Conservation (phyloP, 2,113 vertebrate genomes). For the Monopterus albus region DNA sequence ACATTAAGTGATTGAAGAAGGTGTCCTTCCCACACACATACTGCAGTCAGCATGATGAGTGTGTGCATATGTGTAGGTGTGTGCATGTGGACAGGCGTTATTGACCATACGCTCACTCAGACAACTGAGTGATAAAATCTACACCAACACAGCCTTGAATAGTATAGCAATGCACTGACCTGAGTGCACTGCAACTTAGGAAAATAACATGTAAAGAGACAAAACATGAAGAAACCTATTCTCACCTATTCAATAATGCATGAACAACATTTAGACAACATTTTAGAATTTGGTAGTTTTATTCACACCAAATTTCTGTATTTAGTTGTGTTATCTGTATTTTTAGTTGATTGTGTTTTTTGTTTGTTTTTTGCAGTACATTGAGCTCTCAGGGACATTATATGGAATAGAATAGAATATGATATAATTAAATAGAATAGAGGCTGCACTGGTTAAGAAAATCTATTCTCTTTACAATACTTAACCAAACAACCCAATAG, state of each 20-base stretch:
- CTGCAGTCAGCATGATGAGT: constrained; percentile 3
- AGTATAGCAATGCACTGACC: neutral
- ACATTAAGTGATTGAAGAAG: constrained; percentile 73
- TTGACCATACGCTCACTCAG: constrained; percentile 25
- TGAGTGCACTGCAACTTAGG: neutral
- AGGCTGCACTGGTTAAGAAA: constrained; percentile 17
- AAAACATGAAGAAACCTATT: neutral
- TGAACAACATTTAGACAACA: neutral
- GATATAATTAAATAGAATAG: too few species aligned
- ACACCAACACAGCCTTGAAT: neutral
- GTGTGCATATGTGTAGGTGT: neutral
- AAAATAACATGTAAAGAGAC: neutral
- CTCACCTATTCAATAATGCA: neutral
- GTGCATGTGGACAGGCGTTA: constrained; percentile 6
- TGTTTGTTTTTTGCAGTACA: neutral
- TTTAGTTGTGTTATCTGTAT: too few species aligned
- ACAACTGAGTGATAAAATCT: constrained; percentile 34
- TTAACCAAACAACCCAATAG: constrained; percentile 58
- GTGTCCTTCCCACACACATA: constrained; percentile 50
- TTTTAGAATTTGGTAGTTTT: neutral
- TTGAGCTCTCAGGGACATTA: neutral
- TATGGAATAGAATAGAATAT: constrained; percentile 18
- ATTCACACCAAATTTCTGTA: too few species aligned
- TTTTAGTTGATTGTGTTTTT: neutral
- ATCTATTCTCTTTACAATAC: constrained; percentile 44